Conservation (phyloP, 2,797 vertebrate genomes). For the Coccyzus lansbergi region DNA sequence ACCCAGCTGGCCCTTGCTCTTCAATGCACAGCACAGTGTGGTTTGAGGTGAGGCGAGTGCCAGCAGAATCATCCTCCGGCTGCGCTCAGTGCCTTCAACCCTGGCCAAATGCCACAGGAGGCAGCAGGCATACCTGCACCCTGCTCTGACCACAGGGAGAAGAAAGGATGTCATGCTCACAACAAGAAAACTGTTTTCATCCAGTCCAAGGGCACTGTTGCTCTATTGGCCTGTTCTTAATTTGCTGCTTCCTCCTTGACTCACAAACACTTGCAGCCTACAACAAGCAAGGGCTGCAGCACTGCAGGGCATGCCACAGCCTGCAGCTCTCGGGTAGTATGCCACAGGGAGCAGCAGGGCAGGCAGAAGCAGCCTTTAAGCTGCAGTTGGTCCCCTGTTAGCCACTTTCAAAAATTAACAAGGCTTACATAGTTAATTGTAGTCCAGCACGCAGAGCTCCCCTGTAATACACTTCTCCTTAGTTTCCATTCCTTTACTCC, state of each 20-base stretch:
- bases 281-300: background rate
- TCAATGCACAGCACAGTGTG: accelerated
- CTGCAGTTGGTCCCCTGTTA: accelerated
- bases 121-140: background rate
- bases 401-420: background rate
- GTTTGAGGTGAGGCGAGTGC: accelerated
- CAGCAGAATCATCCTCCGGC: background rate
- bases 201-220: background rate
- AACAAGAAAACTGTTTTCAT: background rate
- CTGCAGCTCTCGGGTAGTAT: background rate
- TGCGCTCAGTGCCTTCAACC: accelerated
- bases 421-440: accelerated
- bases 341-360: accelerated
- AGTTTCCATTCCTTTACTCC: background rate
- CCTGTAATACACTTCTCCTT: background rate
- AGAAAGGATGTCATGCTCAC: background rate
- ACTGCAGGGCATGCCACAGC: background rate
- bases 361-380: background rate
- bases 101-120: background rate
- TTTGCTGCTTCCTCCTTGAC: background rate
- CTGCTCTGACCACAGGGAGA: accelerated
- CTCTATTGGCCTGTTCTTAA: background rate
- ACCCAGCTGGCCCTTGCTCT: background rate
- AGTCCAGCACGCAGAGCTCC: background rate
- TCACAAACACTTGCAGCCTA: background rate